Percentiles rank a stretch among this genome's conserved stretches.
Conservation (phyloP, 2,797 vertebrate species). For the Lemur catta region DNA sequence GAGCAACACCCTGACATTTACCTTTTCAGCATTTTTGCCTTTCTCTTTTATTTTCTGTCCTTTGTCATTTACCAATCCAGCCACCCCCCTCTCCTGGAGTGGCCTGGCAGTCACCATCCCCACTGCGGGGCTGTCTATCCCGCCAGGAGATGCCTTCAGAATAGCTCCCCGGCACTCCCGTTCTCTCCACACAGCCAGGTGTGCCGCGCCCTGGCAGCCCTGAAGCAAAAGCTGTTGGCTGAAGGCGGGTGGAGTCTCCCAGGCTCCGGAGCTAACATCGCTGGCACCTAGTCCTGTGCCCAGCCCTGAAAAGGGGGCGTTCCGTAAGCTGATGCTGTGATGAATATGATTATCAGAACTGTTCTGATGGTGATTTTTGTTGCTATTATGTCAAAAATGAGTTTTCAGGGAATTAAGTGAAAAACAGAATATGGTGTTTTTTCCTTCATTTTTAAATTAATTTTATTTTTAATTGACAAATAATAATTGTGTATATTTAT, state of each 20-base stretch:
- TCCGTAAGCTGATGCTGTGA: not conserved
- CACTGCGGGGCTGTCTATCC: not conserved
- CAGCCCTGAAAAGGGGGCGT: not conserved
- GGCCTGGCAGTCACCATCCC: not conserved
- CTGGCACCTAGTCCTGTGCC: fast-evolving
- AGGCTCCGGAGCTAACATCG: fast-evolving
- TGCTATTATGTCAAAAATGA: not conserved
- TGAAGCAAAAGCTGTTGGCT: not conserved
- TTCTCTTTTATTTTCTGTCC: not conserved
- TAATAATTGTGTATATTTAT: not conserved
- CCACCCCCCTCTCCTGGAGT: not conserved
- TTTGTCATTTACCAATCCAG: not conserved
- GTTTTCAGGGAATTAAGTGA: not conserved
- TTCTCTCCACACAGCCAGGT: not conserved
- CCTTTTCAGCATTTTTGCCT: not conserved
- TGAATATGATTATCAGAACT: not conserved
- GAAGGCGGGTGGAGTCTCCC: not conserved
- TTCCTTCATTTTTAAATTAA: not conserved
- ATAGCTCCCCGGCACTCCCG: not conserved
- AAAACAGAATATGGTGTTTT: not conserved
- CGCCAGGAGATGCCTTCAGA: not conserved
- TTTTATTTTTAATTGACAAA: not conserved
- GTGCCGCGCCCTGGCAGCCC: fast-evolving
- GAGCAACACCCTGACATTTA: not conserved
- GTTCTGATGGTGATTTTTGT: not conserved